These are phyloP conservation scores for Dasypolia templi DNA, from an alignment of 2,888 invertebrate genomes.

Conservation along the genomic window DNA sequence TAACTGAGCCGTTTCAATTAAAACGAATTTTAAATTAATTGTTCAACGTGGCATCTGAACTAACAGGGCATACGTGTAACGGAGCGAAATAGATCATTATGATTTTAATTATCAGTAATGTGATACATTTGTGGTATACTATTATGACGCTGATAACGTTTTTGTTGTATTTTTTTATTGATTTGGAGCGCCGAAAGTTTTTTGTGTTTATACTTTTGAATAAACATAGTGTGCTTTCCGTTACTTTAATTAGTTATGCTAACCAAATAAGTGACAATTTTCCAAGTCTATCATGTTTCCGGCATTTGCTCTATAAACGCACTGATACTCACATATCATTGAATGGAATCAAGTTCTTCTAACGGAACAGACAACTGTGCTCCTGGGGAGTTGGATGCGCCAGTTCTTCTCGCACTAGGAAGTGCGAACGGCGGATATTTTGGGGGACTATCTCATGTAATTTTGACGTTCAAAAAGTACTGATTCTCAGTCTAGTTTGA, in stretches of 20 bases:
- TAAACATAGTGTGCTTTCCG: neutral
- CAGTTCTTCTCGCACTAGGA: neutral
- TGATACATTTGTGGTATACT: slow-evolving; percentile 12
- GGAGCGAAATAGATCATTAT: slow-evolving; percentile 31
- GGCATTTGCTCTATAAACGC: neutral
- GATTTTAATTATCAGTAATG: slow-evolving; percentile 33
- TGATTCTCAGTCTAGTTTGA: too few species aligned
- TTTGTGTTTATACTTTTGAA: too few species aligned
- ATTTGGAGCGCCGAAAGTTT: neutral
- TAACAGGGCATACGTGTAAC: slow-evolving; percentile 22
- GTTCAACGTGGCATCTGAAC: neutral
- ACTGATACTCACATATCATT: neutral
- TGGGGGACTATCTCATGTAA: neutral
- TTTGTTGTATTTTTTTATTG: neutral
- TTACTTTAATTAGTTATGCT: neutral
- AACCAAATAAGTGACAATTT: neutral
- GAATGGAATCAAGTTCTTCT: neutral
- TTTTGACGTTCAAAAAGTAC: neutral
- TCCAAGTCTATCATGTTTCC: neutral
- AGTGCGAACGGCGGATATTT: neutral
- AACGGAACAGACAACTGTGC: neutral
- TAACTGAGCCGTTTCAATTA: slow-evolving; percentile 26
- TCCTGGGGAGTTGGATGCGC: too few species aligned
- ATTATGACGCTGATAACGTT: too few species aligned
- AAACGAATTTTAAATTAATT: slow-evolving; percentile 30